Evolutionary conservation across 2,113 vertebrate species (phyloP).

Genomic region (Thryonomys swinderianus): DNA sequence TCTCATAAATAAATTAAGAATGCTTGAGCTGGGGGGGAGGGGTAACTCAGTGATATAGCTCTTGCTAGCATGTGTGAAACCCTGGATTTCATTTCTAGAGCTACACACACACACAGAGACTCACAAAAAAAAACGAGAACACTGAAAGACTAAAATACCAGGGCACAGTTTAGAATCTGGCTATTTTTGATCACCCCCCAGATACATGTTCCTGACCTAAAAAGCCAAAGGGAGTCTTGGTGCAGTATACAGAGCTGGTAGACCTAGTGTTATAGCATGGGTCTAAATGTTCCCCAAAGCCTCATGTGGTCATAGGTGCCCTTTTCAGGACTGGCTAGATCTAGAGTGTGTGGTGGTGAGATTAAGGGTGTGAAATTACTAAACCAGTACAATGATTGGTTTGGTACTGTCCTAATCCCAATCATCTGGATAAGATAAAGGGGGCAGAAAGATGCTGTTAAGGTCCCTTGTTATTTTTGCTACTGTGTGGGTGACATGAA

Average conservation of each 20-base stretch:
- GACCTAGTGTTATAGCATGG: background rate
- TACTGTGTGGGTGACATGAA: too few species aligned
- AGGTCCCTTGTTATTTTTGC: too few species aligned
- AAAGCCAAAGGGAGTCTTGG: background rate
- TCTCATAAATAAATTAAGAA: background rate
- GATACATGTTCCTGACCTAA: background rate
- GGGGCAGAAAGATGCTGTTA: too few species aligned
- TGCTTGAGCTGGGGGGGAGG: background rate
- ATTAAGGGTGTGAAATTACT: too few species aligned
- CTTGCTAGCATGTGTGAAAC: background rate
- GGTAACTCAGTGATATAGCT: background rate
- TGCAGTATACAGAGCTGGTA: background rate
- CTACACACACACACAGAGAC: background rate
- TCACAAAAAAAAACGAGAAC: background rate
- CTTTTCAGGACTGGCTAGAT: too few species aligned
- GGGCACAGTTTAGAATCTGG: conserved; percentile 10
- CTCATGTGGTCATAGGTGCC: too few species aligned
- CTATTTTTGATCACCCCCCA: background rate
- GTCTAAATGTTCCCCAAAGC: too few species aligned
- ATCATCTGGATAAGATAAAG: too few species aligned
- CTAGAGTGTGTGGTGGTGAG: too few species aligned
- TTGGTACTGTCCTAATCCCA: too few species aligned
- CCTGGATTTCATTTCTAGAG: background rate
- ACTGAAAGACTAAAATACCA: background rate
- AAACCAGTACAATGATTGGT: too few species aligned